These are phyloP conservation scores for human DNA, from an alignment of 2,113 vertebrate genomes.

Conservation along the genomic window DNA sequence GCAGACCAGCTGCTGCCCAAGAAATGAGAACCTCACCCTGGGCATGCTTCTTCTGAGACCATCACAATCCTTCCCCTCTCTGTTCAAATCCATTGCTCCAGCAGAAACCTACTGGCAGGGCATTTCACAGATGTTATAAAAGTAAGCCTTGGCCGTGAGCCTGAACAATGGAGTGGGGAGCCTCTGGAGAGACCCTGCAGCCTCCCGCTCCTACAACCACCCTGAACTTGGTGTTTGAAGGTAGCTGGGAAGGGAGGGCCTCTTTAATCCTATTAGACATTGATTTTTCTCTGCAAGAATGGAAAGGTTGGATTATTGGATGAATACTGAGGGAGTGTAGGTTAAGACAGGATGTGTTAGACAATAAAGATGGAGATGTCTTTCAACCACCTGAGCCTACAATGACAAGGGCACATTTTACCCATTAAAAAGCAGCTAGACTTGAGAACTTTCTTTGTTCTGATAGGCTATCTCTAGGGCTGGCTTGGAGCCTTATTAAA, in stretches of 20 bases:
- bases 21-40: background rate
- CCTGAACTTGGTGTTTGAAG: background rate
- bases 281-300: background rate
- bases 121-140: no score
- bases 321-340: background rate
- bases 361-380: background rate
- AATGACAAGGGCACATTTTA: background rate
- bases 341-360: background rate
- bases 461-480: background rate
- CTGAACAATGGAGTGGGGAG: background rate
- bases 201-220: no score
- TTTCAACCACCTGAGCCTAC: background rate
- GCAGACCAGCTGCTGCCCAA: background rate
- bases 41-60: background rate
- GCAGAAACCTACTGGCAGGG: background rate
- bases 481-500: background rate
- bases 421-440: background rate
- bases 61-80: background rate
- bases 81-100: background rate
- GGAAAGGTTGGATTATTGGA: background rate
- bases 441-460: background rate
- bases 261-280: background rate
- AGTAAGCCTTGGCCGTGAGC: background rate
- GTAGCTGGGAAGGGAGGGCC: background rate
- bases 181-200: background rate